Base-by-base conservation (phyloP, 92 coral and sea anemone species). In the Porites cylindrica region DNA sequence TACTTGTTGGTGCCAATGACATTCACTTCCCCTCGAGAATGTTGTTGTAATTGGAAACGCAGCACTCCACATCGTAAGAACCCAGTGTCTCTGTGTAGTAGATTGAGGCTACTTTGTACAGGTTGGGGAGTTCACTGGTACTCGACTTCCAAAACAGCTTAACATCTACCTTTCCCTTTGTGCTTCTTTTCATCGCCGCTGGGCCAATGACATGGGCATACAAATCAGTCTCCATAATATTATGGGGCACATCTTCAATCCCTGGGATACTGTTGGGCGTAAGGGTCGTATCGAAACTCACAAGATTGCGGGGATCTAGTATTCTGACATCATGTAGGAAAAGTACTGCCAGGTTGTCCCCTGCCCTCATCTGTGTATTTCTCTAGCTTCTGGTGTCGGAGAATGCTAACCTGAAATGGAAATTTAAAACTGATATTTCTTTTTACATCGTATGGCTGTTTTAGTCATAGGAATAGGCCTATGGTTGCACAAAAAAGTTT, bases 131-230 rank as follows among this genome's bases (percentile, higher is more conserved):
- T 8, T 89, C 92, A 67, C 72, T 70, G 50, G 89, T 90, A 19
- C 74, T 82, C 8, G 89, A 76, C 72, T 88, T 88, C 92, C 92
- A 88, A 60, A 88, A 88, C 16, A 88, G 89, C 72, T 43, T 68
- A 66, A 88, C 47, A 60, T 89, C 92, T 21, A 89, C 66, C 78
- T 65, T 76, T 8, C 92, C 89, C 52, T 61, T 52, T 77, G 71
- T 82, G 77, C 89, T 83, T 60, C 54, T 82, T 26, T 74, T 51
- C 63, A 66, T 84, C 64, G 89, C 89, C 47, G 70, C 86, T 10
- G 84, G 89, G 52, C 89, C 89, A 78, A 88, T 68, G 51, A 69
- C 82, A 78, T 83, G 51, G 54, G 78, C 84, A 76, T 88, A 88
- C 60, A 81, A 64, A 20, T 88, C 88, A 82, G 67, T 78, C 67